Conservation (phyloP, 2,888 invertebrate genomes). For the Lasiommata megera region DNA sequence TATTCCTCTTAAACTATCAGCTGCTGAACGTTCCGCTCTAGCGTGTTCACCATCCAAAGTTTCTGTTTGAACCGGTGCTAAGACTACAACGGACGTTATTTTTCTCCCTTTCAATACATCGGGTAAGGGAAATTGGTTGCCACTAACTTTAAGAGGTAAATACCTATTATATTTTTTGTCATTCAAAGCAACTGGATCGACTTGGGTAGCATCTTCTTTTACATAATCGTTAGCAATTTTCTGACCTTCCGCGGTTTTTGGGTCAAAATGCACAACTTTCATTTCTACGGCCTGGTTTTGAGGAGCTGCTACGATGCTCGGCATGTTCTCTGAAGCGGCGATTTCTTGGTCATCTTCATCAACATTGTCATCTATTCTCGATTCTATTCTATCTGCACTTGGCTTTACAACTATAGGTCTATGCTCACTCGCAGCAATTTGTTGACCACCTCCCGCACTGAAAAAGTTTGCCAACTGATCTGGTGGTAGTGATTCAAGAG, state of each 20-base stretch:
- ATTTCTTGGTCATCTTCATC: conserved; percentile 79
- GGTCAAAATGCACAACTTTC: conserved; percentile 92
- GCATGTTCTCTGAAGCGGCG: conserved; percentile 79
- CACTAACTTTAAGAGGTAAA: conserved; percentile 91
- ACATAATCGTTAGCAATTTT: conserved; percentile 87
- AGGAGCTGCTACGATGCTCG: conserved; percentile 58
- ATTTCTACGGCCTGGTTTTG: conserved; percentile 86
- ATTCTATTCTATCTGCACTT: conserved; percentile 81
- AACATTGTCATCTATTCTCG: conserved; percentile 67
- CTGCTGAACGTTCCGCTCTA: conserved; percentile 79
- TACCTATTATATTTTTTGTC: conserved; percentile 91
- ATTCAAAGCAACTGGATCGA: conserved; percentile 88
- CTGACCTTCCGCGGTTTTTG: conserved; percentile 86
- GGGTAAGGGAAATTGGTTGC: conserved; percentile 91
- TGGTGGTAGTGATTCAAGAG: conserved; percentile 90
- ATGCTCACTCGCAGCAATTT: conserved; percentile 86
- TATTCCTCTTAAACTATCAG: conserved; percentile 84
- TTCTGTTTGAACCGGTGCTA: conserved; percentile 91
- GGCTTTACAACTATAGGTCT: conserved; percentile 84
- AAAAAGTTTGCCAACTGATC: conserved; percentile 94
- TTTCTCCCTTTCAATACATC: conserved; percentile 87
- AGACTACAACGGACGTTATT: conserved; percentile 91
- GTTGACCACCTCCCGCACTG: conserved; percentile 89
- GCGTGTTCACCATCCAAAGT: conserved; percentile 70
- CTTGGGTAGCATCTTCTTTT: conserved; percentile 85